A percentile compares a stretch with the other conserved stretches of the same genome.
Evolutionary conservation across 2,113 vertebrate genomes (phyloP).

Genomic region (Tachycineta bicolor): DNA sequence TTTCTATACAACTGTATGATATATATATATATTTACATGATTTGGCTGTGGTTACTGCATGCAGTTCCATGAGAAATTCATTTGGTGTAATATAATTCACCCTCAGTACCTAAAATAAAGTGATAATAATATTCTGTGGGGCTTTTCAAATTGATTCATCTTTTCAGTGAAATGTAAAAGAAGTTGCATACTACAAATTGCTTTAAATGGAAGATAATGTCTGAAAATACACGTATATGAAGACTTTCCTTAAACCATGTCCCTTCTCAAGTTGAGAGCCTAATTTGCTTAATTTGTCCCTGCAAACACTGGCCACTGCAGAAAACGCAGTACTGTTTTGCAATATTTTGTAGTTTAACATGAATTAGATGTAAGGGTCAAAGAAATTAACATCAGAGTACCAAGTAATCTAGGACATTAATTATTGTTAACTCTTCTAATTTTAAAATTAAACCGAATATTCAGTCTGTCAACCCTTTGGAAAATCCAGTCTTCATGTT

Average conservation of each 20-base stretch:
- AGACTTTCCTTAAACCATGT: not conserved
- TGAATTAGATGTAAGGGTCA: conserved; percentile 53
- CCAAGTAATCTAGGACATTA: conserved; percentile 55
- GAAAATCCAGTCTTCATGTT: not conserved
- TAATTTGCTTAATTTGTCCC: not conserved
- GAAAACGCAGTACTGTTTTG: not conserved
- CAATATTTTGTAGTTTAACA: conserved; percentile 42
- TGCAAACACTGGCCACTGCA: not conserved
- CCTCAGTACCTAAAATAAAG: not conserved
- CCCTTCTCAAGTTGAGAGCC: not conserved
- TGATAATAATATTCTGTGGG: not conserved
- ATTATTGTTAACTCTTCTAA: conserved; percentile 55
- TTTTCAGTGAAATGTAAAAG: not conserved
- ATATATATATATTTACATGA: not conserved
- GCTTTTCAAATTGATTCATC: not conserved
- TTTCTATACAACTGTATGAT: not conserved
- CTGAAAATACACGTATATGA: not conserved
- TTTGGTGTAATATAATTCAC: not conserved
- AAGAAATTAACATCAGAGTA: conserved; percentile 60
- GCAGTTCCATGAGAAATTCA: not conserved
- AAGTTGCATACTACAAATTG: not conserved
- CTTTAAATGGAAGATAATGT: not conserved
- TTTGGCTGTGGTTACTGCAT: not conserved
- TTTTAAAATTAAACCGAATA: conserved; percentile 59
- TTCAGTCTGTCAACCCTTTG: not conserved